A percentile compares a stretch with the other conserved stretches of the same genome.
phyloP scores from a whole-genome alignment of 1,140 invertebrate genomes.

The Drosophila sturtevanti region DNA sequence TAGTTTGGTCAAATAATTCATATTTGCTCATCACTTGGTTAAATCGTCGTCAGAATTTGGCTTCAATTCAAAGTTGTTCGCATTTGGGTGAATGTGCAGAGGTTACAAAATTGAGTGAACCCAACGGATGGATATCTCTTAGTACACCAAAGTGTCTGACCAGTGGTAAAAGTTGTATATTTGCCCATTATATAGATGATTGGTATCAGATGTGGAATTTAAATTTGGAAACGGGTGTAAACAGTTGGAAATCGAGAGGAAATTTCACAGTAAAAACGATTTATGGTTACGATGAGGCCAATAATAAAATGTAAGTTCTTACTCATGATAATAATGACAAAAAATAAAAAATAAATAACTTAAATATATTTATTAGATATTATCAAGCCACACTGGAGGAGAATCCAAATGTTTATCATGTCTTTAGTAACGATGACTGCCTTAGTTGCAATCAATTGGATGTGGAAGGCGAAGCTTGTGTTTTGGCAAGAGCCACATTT shows the following conservation, averaged over 20 bases:
- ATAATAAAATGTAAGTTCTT: slow-evolving; percentile 70
- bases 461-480: slow-evolving; percentile 82
- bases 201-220: slow-evolving; percentile 78
- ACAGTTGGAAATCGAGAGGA: slow-evolving; percentile 59
- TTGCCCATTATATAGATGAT: slow-evolving; percentile 72
- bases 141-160: slow-evolving; percentile 61
- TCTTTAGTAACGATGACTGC: slow-evolving; percentile 80
- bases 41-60: slow-evolving; percentile 92
- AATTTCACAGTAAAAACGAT: slow-evolving; percentile 63
- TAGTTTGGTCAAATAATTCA: slow-evolving; percentile 90
- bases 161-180: slow-evolving; percentile 58
- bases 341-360: neutral
- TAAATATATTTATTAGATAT: slow-evolving; percentile 46
- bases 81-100: slow-evolving; percentile 54
- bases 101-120: slow-evolving; percentile 64
- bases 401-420: slow-evolving; percentile 57
- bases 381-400: slow-evolving; percentile 66
- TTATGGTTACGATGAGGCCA: slow-evolving; percentile 72
- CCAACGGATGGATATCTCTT: slow-evolving; percentile 68
- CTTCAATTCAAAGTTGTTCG: slow-evolving; percentile 77
- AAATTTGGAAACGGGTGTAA: slow-evolving; percentile 61
- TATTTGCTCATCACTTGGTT: slow-evolving; percentile 91
- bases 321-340: neutral
- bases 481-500: slow-evolving; percentile 85
- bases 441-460: slow-evolving; percentile 83